A percentile compares a stretch with the other conserved stretches of the same genome.
phyloP scores from a whole-genome alignment of 2,797 vertebrate genomes.

The Todus mexicanus region DNA sequence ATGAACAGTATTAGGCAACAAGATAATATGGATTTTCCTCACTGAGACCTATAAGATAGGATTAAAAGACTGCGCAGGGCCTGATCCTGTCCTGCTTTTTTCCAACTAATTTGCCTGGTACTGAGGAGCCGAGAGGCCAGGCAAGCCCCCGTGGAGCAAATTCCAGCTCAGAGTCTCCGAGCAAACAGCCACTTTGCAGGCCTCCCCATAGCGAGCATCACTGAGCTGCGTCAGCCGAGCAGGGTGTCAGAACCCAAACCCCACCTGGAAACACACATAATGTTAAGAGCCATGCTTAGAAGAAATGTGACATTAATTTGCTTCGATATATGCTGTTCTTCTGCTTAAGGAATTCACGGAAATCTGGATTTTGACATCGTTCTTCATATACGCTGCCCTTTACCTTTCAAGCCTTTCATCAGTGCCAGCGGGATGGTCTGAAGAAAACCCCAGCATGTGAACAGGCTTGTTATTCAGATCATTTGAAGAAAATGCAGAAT shows the following conservation, averaged over 20 bases:
- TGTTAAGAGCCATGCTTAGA: neutral
- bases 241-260: neutral
- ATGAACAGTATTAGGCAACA: constrained; percentile 25
- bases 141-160: neutral
- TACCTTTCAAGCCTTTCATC: neutral
- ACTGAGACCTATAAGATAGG: neutral
- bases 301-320: neutral
- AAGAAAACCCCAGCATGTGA: neutral
- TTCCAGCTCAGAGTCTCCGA: neutral
- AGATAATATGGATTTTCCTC: constrained; percentile 41
- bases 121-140: neutral
- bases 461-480: neutral
- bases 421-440: neutral
- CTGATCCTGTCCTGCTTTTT: constrained; percentile 16
- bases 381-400: neutral
- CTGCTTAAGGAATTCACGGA: neutral
- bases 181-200: neutral
- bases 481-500: neutral
- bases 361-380: constrained; percentile 7
- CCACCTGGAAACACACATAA: neutral
- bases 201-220: accelerated
- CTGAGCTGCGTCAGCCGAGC: neutral
- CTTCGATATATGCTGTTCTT: neutral
- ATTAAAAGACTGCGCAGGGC: constrained; percentile 11
- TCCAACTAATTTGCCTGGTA: neutral